Conservation (phyloP, 2,888 invertebrate genomes). For the Tachina lurida region DNA sequence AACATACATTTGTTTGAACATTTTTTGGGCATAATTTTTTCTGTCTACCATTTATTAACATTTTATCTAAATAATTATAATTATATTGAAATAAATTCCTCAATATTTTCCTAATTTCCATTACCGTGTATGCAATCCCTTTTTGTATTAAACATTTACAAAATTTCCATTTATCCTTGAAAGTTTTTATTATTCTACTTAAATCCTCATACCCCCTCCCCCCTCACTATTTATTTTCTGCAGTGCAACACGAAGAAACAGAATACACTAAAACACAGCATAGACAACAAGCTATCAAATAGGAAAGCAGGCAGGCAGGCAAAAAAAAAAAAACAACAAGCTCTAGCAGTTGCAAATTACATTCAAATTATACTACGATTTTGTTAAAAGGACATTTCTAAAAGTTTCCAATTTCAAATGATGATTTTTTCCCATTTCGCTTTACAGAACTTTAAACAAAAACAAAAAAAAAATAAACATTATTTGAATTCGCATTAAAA, state of each 20-base stretch:
- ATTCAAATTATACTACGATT: slow-evolving; percentile 82
- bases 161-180: slow-evolving; percentile 68
- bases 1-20: too few species aligned
- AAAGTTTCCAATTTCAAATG: slow-evolving; percentile 82
- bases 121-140: slow-evolving; percentile 36
- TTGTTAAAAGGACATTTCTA: slow-evolving; percentile 81
- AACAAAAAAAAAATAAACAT: slow-evolving; percentile 52
- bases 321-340: slow-evolving; percentile 24
- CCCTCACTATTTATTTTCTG: slow-evolving; percentile 6
- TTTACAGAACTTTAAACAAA: slow-evolving; percentile 45
- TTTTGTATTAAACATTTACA: slow-evolving; percentile 64
- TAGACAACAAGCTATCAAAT: neutral
- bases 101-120: neutral
- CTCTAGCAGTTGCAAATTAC: slow-evolving; percentile 78
- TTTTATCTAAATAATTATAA: too few species aligned
- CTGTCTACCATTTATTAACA: too few species aligned
- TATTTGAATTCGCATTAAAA: slow-evolving; percentile 15
- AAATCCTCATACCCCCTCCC: slow-evolving; percentile 18
- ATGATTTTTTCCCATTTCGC: slow-evolving; percentile 74
- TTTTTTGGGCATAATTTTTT: too few species aligned
- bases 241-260: neutral
- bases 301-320: neutral
- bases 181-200: slow-evolving; percentile 55
- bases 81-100: neutral
- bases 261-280: neutral